A percentile compares a stretch with the other conserved stretches of the same genome.
Conservation (phyloP, 1,140 invertebrate genomes). For the Caenorhabditis inopinata region DNA sequence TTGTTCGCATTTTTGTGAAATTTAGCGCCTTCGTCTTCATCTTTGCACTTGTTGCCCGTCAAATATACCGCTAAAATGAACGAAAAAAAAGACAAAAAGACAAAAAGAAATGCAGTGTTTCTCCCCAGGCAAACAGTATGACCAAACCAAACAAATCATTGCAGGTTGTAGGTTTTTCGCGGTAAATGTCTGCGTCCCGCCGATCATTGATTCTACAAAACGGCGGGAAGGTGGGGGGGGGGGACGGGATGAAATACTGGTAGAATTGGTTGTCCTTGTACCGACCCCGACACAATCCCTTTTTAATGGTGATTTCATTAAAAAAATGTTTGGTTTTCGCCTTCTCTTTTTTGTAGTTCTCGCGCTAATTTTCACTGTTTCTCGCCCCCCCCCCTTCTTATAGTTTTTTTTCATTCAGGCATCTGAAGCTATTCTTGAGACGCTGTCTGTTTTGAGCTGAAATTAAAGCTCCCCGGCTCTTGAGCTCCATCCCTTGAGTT, state of each 20-base stretch:
- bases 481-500: no score
- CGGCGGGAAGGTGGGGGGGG: not conserved
- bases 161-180: constrained; percentile 24
- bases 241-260: not conserved
- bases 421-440: no score
- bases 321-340: not conserved
- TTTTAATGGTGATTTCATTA: not conserved
- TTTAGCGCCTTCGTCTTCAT: constrained; percentile 7
- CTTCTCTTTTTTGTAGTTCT: no score
- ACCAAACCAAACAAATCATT: no score
- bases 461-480: no score
- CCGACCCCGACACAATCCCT: not conserved
- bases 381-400: no score
- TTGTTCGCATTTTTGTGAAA: constrained; percentile 16
- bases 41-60: not conserved
- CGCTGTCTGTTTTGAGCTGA: no score
- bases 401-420: no score
- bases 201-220: not conserved
- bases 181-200: constrained; percentile 9
- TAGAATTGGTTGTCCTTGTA: not conserved
- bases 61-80: constrained; percentile 15
- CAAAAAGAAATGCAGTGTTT: no score
- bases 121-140: no score
- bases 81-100: no score
- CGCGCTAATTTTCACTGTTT: no score